A percentile compares a stretch with the other conserved stretches of the same genome.
Conservation (phyloP, 2,888 invertebrate genomes). For the Acanthoscelides obtectus region DNA sequence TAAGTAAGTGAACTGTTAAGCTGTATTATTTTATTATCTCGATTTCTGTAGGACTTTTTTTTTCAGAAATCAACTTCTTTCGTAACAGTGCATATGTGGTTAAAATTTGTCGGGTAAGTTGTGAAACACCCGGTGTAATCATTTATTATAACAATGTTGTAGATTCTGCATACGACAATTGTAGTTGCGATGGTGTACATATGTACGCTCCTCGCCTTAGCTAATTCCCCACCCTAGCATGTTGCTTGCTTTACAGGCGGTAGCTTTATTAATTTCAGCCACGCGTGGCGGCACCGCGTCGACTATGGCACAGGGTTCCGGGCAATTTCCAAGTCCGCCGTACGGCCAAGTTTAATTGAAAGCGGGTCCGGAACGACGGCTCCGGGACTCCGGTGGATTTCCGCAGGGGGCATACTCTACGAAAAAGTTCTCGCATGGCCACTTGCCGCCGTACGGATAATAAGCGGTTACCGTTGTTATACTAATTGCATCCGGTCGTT, state of each 20-base stretch:
- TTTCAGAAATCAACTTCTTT: too few relatives aligned
- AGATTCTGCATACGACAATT: too few relatives aligned
- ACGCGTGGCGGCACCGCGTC: background rate
- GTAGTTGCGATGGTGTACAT: background rate
- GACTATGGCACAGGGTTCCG: background rate
- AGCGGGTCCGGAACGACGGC: background rate
- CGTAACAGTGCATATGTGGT: too few relatives aligned
- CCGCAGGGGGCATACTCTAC: background rate
- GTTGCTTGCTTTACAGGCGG: background rate
- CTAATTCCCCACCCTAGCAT: background rate
- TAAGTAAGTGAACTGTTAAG: too few relatives aligned
- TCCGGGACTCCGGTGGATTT: background rate
- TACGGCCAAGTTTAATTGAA: background rate
- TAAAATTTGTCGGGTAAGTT: too few relatives aligned
- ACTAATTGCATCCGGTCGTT: background rate
- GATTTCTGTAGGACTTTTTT: too few relatives aligned
- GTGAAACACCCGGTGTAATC: too few relatives aligned
- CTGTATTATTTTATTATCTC: too few relatives aligned
- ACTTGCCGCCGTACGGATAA: background rate
- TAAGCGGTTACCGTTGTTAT: background rate
- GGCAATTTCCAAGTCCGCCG: background rate
- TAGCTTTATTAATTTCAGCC: background rate
- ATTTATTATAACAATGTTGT: too few relatives aligned
- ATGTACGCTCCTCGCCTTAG: background rate
- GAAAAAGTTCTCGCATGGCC: background rate